phyloP scores from a whole-genome alignment of 2,797 vertebrate species.

The Labeo calbasu region DNA sequence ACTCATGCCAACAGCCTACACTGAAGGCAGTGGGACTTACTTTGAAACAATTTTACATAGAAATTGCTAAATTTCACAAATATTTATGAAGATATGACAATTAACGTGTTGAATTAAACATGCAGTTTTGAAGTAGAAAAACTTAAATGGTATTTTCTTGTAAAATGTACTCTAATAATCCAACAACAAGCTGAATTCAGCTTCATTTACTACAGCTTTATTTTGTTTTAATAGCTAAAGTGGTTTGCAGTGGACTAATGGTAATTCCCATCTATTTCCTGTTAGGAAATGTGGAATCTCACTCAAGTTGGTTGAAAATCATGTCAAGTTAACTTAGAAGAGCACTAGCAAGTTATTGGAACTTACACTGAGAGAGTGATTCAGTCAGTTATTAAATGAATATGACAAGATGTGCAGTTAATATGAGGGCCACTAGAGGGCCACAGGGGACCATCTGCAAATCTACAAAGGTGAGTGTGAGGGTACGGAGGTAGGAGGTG shows the following conservation, averaged over 20 bases:
- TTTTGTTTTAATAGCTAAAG: background rate
- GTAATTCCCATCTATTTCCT: background rate
- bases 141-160: background rate
- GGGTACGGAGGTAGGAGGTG: background rate
- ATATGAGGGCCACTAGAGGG: constrained; percentile 47
- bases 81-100: background rate
- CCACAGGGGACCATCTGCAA: constrained; percentile 41
- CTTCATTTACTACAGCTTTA: background rate
- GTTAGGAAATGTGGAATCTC: background rate
- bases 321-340: background rate
- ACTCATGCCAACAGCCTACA: background rate
- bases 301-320: background rate
- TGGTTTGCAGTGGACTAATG: background rate
- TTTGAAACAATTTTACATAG: background rate
- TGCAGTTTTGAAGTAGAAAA: background rate
- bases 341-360: background rate
- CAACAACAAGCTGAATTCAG: background rate
- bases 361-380: background rate
- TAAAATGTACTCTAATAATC: background rate
- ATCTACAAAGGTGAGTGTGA: constrained; percentile 22
- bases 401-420: constrained; percentile 27
- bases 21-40: background rate
- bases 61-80: background rate
- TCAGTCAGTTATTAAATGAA: constrained; percentile 10
- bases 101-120: background rate